Conservation (phyloP, 2,113 vertebrate species). For the Cardinalis cardinalis region DNA sequence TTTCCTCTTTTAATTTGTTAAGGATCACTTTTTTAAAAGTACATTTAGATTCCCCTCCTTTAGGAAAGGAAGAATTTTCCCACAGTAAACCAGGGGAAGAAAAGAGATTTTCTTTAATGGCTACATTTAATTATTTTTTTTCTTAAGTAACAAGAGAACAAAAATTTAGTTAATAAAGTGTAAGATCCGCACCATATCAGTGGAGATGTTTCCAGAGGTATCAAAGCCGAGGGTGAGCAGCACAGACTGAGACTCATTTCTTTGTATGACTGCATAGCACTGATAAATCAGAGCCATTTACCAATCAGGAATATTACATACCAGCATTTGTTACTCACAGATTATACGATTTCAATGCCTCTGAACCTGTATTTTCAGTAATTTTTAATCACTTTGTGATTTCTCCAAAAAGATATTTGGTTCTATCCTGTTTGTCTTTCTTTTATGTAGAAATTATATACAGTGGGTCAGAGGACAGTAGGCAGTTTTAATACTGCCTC, state of each 20-base stretch:
- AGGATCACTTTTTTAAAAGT: neutral
- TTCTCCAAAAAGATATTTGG: neutral
- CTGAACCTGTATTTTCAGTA: neutral
- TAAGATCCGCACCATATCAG: neutral
- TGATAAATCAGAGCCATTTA: neutral
- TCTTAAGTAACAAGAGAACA: neutral
- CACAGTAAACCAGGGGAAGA: neutral
- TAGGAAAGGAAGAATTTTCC: neutral
- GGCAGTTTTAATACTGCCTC: neutral
- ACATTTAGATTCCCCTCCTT: neutral
- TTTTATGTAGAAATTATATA: neutral
- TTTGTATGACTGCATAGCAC: neutral
- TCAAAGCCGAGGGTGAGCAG: neutral
- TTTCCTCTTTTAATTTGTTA: neutral
- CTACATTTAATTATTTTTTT: neutral
- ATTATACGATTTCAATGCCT: neutral
- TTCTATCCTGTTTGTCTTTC: neutral
- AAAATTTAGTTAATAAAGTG: neutral
- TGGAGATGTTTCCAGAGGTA: neutral
- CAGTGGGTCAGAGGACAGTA: neutral
- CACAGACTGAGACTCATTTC: neutral
- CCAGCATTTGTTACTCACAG: neutral
- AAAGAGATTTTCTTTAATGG: neutral
- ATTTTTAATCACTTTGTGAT: neutral
- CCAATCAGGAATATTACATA: neutral